Percentiles rank a stretch among this genome's conserved stretches.
Conservation (phyloP, 2,888 invertebrate genomes). For the Trissolcus japonicus region DNA sequence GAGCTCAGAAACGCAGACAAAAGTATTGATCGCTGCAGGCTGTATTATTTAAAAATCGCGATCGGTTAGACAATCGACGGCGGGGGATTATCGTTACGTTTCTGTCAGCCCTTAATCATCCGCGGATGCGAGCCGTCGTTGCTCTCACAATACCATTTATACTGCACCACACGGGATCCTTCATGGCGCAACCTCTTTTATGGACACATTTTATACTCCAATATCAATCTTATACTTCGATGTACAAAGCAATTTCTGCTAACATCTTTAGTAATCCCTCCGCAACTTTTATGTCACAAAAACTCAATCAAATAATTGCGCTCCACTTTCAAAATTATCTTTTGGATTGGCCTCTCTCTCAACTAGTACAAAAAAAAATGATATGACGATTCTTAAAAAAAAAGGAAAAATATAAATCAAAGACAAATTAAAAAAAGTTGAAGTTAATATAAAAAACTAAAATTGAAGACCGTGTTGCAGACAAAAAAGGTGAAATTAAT, state of each 20-base stretch:
- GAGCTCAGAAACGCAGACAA: conserved; percentile 25
- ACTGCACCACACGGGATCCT: conserved; percentile 14
- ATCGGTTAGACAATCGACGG: conserved; percentile 26
- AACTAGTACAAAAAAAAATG: too few relatives aligned
- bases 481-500: too few relatives aligned
- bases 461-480: too few relatives aligned
- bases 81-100: conserved; percentile 60
- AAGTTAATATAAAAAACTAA: too few relatives aligned
- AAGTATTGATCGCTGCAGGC: conserved; percentile 46
- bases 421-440: too few relatives aligned
- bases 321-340: conserved; percentile 15
- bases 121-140: conserved; percentile 3
- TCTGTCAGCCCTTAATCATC: conserved; percentile 49
- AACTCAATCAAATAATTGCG: conserved; percentile 39
- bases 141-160: conserved; percentile 31
- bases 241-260: conserved; percentile 30
- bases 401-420: too few relatives aligned
- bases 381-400: too few relatives aligned
- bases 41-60: conserved; percentile 46
- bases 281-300: conserved; percentile 27
- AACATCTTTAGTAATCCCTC: conserved; percentile 26
- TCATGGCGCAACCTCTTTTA: conserved; percentile 26
- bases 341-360: background rate
- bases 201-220: conserved; percentile 35
- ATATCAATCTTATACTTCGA: conserved; percentile 43